A percentile compares a stretch with the other conserved stretches of the same genome.
Evolutionary conservation across 2,888 invertebrate species (phyloP).

Genomic region (Platypus cylindrus): DNA sequence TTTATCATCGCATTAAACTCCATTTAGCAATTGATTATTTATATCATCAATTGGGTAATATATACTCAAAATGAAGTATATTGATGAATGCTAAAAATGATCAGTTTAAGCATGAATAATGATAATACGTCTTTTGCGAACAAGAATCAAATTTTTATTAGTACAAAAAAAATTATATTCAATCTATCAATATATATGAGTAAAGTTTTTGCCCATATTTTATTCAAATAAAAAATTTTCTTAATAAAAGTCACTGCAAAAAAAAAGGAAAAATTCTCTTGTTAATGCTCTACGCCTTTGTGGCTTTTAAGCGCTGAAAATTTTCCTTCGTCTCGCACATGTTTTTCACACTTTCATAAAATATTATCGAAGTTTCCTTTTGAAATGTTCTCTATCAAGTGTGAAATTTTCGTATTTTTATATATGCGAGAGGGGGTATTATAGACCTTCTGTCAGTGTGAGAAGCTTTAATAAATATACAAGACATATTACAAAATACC

Average conservation of each 20-base stretch:
- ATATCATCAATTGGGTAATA: too few species aligned
- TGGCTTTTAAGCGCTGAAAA: slow-evolving; percentile 6
- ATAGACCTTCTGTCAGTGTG: slow-evolving; percentile 16
- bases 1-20: too few species aligned
- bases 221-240: neutral
- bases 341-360: slow-evolving; percentile 8
- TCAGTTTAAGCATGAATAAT: too few species aligned
- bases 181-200: too few species aligned
- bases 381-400: slow-evolving; percentile 16
- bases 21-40: too few species aligned
- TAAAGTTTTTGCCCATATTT: too few species aligned
- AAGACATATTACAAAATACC: slow-evolving; percentile 14
- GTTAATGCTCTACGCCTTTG: slow-evolving; percentile 7
- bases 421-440: slow-evolving; percentile 12
- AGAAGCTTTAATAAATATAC: slow-evolving; percentile 16
- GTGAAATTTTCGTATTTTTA: slow-evolving; percentile 17
- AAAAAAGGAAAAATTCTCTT: slow-evolving; percentile 3
- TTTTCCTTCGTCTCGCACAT: slow-evolving; percentile 2
- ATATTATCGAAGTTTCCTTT: slow-evolving; percentile 16
- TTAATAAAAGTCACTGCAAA: neutral
- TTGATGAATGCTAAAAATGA: too few species aligned
- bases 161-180: too few species aligned
- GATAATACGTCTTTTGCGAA: too few species aligned
- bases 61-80: too few species aligned
- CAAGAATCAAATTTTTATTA: too few species aligned